A percentile compares a stretch with the other conserved stretches of the same genome.
Evolutionary conservation across 2,888 invertebrate species (phyloP).

Genomic region (Ophion ventricosus): DNA sequence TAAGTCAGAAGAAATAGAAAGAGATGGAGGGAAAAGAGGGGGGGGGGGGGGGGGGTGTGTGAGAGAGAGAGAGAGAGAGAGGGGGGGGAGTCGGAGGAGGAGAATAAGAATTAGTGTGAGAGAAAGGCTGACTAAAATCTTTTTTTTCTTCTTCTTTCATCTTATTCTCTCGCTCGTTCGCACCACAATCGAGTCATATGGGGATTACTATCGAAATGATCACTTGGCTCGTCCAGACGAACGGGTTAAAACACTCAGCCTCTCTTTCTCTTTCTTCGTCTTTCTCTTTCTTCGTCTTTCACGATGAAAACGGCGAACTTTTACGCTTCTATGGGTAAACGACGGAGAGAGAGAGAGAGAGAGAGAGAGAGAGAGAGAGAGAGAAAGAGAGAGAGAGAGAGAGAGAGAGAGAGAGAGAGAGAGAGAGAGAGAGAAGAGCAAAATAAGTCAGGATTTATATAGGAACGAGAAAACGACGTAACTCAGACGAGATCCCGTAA

Average conservation of each 20-base stretch:
- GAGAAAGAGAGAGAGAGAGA: slow-evolving; percentile 2
- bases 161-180: slow-evolving; percentile 42
- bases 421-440: slow-evolving; percentile 27
- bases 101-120: slow-evolving; percentile 24
- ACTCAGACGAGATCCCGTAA: slow-evolving; percentile 63
- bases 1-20: slow-evolving; percentile 17
- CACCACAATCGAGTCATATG: slow-evolving; percentile 31
- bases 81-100: background rate
- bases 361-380: slow-evolving; percentile 17
- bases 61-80: slow-evolving; percentile 30
- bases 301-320: slow-evolving; percentile 37
- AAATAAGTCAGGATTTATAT: slow-evolving; percentile 51
- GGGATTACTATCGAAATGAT: slow-evolving; percentile 57
- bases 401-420: slow-evolving; percentile 27
- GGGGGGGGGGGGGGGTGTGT: too few species aligned
- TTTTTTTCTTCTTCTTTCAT: slow-evolving; percentile 3
- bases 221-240: slow-evolving; percentile 63
- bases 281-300: background rate
- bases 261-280: slow-evolving; percentile 20
- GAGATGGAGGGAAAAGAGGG: slow-evolving; percentile 2
- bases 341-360: slow-evolving; percentile 9
- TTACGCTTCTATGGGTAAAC: slow-evolving; percentile 52
- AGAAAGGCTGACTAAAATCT: slow-evolving; percentile 44
- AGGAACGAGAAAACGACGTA: slow-evolving; percentile 40
- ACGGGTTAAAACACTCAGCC: slow-evolving; percentile 48